Percentiles rank a stretch among this genome's conserved stretches.
phyloP scores from a whole-genome alignment of 1,140 invertebrate species.

The Musca domestica region DNA sequence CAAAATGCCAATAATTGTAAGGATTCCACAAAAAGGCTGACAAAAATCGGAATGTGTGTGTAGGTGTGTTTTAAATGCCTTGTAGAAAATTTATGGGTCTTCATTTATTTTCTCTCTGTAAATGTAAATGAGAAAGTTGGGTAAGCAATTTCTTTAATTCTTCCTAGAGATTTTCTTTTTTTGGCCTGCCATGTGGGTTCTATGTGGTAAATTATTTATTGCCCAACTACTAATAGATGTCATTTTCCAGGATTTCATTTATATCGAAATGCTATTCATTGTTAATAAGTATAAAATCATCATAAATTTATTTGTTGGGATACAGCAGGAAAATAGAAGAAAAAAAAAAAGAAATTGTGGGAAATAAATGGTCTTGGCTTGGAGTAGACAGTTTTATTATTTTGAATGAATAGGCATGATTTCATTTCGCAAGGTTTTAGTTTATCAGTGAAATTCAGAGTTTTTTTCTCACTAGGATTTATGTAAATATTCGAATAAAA shows the following conservation, averaged over 20 bases:
- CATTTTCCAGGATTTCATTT: not conserved
- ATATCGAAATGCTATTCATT: too few species aligned
- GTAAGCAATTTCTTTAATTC: slow-evolving; percentile 15
- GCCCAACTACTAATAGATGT: not conserved
- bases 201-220: not conserved
- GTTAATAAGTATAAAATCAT: slow-evolving; percentile 17
- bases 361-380: not conserved
- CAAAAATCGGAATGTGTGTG: too few species aligned
- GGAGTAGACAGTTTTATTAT: slow-evolving; percentile 5
- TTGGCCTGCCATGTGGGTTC: not conserved
- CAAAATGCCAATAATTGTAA: not conserved
- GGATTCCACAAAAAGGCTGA: not conserved
- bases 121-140: slow-evolving; percentile 8
- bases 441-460: too few species aligned
- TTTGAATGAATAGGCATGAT: too few species aligned
- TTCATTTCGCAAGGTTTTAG: too few species aligned
- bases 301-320: slow-evolving; percentile 4
- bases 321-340: not conserved
- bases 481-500: too few species aligned
- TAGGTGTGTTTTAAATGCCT: too few species aligned
- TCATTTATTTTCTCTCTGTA: not conserved
- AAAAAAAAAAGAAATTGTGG: not conserved
- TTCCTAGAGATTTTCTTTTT: not conserved
- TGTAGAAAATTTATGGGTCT: not conserved
- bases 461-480: too few species aligned